A percentile compares a stretch with the other conserved stretches of the same genome.
Evolutionary conservation across 2,113 vertebrate species (phyloP).

Genomic region (Potamarius usumacintae): DNA sequence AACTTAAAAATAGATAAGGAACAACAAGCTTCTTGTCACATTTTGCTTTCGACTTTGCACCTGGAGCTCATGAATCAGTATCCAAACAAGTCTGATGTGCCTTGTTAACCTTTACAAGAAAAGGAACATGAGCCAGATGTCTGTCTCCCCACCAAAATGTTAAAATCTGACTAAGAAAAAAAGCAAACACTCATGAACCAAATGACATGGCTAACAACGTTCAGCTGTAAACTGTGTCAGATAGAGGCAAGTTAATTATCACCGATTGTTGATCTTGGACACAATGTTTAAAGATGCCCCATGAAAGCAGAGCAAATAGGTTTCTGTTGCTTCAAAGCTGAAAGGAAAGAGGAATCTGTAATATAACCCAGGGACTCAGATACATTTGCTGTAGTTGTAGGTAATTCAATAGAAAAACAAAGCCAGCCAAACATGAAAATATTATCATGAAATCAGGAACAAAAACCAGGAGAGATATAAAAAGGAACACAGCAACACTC

Average conservation of each 20-base stretch:
- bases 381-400: neutral
- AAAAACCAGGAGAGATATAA: neutral
- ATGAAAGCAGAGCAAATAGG: neutral
- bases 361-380: neutral
- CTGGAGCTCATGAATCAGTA: conserved; percentile 9
- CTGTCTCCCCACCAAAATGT: neutral
- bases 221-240: neutral
- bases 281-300: neutral
- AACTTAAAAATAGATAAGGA: neutral
- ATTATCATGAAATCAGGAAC: neutral
- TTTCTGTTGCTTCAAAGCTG: neutral
- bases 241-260: neutral
- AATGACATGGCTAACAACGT: neutral
- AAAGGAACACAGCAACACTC: neutral
- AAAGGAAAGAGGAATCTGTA: neutral
- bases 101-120: conserved; percentile 11
- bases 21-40: conserved; percentile 7
- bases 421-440: neutral
- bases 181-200: neutral
- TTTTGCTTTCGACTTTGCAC: conserved; percentile 3
- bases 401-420: neutral
- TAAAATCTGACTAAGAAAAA: no score
- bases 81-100: neutral
- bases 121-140: neutral
- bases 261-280: neutral